These are phyloP conservation scores for Laticauda colubrina DNA, from an alignment of 2,113 vertebrate species.

Conservation along the genomic window DNA sequence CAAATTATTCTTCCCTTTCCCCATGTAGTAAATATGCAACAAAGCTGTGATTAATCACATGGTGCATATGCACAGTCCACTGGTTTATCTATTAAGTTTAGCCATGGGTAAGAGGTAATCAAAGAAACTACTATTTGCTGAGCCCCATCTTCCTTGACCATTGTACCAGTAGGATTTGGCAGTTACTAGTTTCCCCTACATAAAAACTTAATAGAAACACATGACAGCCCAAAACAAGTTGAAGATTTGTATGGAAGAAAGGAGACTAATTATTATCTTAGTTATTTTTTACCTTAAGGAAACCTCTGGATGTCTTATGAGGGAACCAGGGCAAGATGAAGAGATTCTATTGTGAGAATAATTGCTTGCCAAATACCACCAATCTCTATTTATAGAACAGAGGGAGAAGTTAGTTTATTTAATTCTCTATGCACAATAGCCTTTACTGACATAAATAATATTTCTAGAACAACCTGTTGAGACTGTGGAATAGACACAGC, in stretches of 20 bases:
- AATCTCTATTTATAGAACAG: background rate
- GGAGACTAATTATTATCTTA: background rate
- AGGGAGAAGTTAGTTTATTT: background rate
- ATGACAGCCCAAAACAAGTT: background rate
- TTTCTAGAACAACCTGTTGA: background rate
- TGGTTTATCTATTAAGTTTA: background rate
- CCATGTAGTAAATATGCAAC: background rate
- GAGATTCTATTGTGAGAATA: background rate
- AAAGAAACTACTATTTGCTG: background rate
- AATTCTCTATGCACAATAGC: background rate
- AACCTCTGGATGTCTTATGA: background rate
- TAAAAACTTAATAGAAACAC: background rate
- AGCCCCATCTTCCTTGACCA: background rate
- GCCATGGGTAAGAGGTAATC: background rate
- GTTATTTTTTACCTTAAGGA: background rate
- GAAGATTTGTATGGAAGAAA: background rate
- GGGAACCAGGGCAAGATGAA: background rate
- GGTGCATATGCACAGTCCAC: background rate
- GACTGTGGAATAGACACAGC: background rate
- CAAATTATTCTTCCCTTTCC: background rate
- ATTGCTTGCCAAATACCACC: background rate
- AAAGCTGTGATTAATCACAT: background rate
- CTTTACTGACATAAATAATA: background rate
- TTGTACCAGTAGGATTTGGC: background rate
- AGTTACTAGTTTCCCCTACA: background rate